These are phyloP conservation scores for Eremobia ochroleuca DNA, from an alignment of 2,888 invertebrate species.

Conservation along the genomic window DNA sequence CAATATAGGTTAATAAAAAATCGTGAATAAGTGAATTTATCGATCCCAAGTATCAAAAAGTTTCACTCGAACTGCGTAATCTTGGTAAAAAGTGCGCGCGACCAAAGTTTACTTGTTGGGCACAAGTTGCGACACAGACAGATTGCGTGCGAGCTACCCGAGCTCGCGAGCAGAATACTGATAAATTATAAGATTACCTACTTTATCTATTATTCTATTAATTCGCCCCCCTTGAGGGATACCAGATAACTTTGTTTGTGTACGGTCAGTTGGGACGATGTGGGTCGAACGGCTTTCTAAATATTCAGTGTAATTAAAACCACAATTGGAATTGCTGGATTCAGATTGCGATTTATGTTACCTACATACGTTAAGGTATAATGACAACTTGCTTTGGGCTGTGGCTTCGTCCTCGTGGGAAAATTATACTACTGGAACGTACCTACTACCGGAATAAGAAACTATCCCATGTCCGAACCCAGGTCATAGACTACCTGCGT, in stretches of 20 bases:
- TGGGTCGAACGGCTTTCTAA: constrained; percentile 45
- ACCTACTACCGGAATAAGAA: too few species aligned
- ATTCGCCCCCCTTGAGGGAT: constrained; percentile 49
- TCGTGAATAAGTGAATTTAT: not conserved
- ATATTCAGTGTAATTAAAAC: constrained; percentile 61
- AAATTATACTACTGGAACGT: too few species aligned
- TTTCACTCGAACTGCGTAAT: constrained; percentile 16
- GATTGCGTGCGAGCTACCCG: constrained; percentile 47
- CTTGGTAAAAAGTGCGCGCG: constrained; percentile 29
- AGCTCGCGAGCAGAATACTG: constrained; percentile 23
- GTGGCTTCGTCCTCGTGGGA: not conserved
- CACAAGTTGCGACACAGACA: constrained; percentile 58
- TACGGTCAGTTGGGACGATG: constrained; percentile 32
- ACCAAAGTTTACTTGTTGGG: constrained; percentile 54
- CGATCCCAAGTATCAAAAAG: constrained; percentile 31
- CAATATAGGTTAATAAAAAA: too few species aligned
- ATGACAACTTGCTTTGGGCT: not conserved
- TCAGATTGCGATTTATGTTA: constrained; percentile 28
- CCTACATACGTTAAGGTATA: not conserved
- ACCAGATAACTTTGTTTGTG: constrained; percentile 48
- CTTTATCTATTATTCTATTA: constrained; percentile 66
- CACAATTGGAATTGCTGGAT: constrained; percentile 41
- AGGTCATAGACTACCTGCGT: too few species aligned
- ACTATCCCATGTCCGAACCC: too few species aligned
- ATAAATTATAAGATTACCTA: constrained; percentile 63